Evolutionary conservation across 35 echinoderm and acorn worm genomes (phyloP).

Genomic region (Hemicentrotus pulcherrimus): DNA sequence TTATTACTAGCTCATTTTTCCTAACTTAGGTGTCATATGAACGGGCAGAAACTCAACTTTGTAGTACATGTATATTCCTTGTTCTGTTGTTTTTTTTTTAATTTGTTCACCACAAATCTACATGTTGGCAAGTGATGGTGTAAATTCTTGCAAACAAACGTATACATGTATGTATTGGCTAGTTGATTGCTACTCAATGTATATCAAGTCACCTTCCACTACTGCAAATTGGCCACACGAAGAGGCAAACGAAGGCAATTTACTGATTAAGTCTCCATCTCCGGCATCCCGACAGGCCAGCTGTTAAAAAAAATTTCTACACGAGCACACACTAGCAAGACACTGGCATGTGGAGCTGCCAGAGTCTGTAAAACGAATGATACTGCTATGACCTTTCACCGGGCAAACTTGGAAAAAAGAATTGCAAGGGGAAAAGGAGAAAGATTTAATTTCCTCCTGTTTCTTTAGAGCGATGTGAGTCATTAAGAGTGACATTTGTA

Average conservation of each 20-base stretch:
- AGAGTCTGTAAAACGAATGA: not conserved
- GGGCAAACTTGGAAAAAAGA: not conserved
- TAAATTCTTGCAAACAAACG: too few species aligned
- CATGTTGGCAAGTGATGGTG: too few species aligned
- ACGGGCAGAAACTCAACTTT: too few species aligned
- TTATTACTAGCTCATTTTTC: too few species aligned
- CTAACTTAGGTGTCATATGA: too few species aligned
- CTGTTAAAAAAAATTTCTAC: not conserved
- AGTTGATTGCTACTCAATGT: not conserved
- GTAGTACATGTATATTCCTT: too few species aligned
- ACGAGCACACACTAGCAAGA: not conserved
- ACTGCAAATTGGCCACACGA: not conserved
- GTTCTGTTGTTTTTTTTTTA: too few species aligned
- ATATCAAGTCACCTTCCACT: not conserved
- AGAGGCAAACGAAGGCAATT: not conserved
- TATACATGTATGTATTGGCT: not conserved
- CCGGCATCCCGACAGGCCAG: not conserved
- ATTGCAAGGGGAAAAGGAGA: not conserved
- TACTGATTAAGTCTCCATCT: not conserved
- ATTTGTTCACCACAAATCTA: too few species aligned
- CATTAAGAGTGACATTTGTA: not conserved
- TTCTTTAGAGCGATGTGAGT: not conserved
- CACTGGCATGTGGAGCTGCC: not conserved
- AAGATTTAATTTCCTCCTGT: not conserved
- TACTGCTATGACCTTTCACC: not conserved